A percentile compares a stretch with the other conserved stretches of the same genome.
phyloP scores from a whole-genome alignment of 2,113 vertebrate genomes.

The Ramphastos sulfuratus region DNA sequence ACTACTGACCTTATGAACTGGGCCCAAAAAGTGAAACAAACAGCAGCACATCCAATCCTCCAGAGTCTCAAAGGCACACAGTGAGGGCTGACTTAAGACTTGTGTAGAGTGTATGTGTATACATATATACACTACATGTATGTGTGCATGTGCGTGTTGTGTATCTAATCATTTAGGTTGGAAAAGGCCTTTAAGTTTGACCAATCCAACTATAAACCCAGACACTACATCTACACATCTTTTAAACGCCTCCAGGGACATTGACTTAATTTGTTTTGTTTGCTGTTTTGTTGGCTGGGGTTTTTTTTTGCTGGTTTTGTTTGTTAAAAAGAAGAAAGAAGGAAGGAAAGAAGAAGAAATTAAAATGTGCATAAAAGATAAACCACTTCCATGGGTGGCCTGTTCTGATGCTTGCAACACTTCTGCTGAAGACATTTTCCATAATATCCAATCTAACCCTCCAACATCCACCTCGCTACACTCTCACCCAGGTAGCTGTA shows the following conservation, averaged over 20 bases:
- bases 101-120: not conserved
- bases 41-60: not conserved
- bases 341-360: no score
- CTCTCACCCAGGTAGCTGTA: not conserved
- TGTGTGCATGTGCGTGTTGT: no score
- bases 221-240: not conserved
- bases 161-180: not conserved
- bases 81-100: not conserved
- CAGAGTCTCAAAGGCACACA: not conserved
- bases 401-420: not conserved
- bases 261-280: not conserved
- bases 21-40: not conserved
- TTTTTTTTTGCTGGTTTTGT: no score
- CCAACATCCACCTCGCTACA: not conserved
- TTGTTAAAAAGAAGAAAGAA: no score
- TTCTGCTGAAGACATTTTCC: not conserved
- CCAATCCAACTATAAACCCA: rapidly evolving
- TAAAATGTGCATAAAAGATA: no score
- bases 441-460: not conserved
- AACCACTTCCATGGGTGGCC: not conserved
- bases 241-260: not conserved
- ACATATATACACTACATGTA: no score
- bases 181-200: not conserved
- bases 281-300: no score
- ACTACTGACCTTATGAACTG: not conserved